Conservation (phyloP, 92 coral and sea anemone genomes). For the Epizoanthus scotinus region DNA sequence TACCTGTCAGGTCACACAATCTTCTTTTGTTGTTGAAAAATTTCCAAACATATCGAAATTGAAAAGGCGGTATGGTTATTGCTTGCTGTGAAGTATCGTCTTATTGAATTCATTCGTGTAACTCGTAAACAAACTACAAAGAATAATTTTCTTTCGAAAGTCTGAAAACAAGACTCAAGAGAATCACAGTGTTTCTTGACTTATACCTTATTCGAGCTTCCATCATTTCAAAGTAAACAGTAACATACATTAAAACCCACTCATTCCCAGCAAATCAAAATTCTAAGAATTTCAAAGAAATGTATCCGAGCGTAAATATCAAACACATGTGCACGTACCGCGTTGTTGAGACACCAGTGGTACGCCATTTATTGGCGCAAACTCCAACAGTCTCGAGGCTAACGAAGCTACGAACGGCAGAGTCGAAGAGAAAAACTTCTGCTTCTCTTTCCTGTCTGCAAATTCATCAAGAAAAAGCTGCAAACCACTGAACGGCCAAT, state of each 20-base stretch:
- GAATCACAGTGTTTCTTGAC: no score
- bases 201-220: no score
- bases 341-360: constrained; percentile 42
- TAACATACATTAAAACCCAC: no score
- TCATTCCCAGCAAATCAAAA: background rate
- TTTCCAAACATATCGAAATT: no score
- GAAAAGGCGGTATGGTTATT: no score
- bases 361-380: constrained; percentile 57
- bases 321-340: constrained; percentile 48
- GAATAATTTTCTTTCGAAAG: no score
- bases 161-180: no score
- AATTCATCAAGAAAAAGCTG: constrained; percentile 61
- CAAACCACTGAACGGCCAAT: constrained; percentile 77
- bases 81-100: background rate
- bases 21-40: background rate
- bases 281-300: constrained; percentile 5
- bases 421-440: constrained; percentile 46
- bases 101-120: background rate
- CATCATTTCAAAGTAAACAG: no score
- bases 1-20: background rate
- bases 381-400: constrained; percentile 62
- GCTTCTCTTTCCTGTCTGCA: constrained; percentile 52
- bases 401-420: constrained; percentile 65
- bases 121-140: no score
- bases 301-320: background rate